These are phyloP conservation scores for Brachionus sp. DNA, from an alignment of 1,140 invertebrate species.

Conservation along the genomic window DNA sequence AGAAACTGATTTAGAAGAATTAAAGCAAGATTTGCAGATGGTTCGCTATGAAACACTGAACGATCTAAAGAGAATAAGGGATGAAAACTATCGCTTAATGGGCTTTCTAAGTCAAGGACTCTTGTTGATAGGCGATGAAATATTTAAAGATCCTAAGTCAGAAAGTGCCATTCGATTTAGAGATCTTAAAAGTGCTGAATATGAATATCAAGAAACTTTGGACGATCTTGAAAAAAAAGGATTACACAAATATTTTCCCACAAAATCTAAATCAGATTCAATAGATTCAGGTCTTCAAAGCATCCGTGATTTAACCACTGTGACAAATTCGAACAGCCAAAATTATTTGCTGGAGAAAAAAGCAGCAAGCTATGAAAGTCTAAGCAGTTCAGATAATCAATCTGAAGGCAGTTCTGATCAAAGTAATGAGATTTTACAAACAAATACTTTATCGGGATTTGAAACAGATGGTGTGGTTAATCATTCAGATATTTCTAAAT, in stretches of 20 bases:
- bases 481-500: not conserved
- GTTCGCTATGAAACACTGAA: constrained; percentile 44
- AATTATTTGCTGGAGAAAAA: not conserved
- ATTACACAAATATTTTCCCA: not conserved
- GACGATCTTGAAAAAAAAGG: not conserved
- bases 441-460: not conserved
- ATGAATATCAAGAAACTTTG: not conserved
- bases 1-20: constrained; percentile 41
- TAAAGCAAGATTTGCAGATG: constrained; percentile 46
- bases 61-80: constrained; percentile 33
- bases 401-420: not conserved
- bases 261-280: not conserved
- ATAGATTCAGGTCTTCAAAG: constrained; percentile 29
- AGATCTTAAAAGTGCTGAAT: constrained; percentile 2
- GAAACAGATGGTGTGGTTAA: not conserved
- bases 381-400: not conserved
- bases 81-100: constrained; percentile 20
- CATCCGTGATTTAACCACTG: not conserved
- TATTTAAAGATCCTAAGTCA: constrained; percentile 21
- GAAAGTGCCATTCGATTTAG: constrained; percentile 13
- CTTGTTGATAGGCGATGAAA: constrained; percentile 22
- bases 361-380: not conserved
- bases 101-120: not conserved
- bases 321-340: not conserved
- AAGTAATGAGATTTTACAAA: not conserved